Conservation (phyloP, 1,140 invertebrate genomes). For the Drosophila nikananu region DNA sequence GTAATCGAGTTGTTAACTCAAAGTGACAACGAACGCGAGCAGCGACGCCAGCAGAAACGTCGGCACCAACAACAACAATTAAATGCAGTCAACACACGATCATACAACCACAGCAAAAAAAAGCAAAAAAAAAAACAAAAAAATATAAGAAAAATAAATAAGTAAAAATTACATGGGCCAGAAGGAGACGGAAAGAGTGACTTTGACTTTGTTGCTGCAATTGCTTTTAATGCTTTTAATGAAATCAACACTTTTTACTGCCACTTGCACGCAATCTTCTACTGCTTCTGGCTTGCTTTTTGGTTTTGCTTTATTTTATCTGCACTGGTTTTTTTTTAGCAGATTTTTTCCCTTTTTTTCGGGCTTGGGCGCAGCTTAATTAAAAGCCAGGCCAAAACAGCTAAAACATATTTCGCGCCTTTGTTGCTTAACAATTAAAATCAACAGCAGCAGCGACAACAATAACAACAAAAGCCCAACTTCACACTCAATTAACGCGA, state of each 20-base stretch:
- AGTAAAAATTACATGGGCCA: conserved; percentile 10
- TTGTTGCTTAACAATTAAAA: conserved; percentile 83
- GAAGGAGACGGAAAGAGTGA: conserved; percentile 36
- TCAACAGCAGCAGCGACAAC: conserved; percentile 53
- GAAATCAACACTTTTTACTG: conserved; percentile 79
- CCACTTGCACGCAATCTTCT: conserved; percentile 68
- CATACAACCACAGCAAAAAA: conserved; percentile 14
- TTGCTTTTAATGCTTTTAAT: conserved; percentile 75
- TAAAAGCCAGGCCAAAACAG: conserved; percentile 74
- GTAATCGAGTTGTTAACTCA: conserved; percentile 83
- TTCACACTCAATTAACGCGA: conserved; percentile 82
- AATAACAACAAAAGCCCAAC: conserved; percentile 74
- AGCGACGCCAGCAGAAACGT: conserved; percentile 34
- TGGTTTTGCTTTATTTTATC: conserved; percentile 32
- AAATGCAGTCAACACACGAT: conserved; percentile 81
- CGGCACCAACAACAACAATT: conserved; percentile 59
- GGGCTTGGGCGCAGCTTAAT: conserved; percentile 60
- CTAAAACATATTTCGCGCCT: conserved; percentile 82
- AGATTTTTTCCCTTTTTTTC: conserved; percentile 17
- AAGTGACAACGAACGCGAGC: conserved; percentile 75
- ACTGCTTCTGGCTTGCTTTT: conserved; percentile 20
- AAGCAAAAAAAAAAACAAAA: conserved; percentile 7
- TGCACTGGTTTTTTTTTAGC: conserved; percentile 31
- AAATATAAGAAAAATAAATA: conserved; percentile 4
- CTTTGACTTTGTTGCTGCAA: conserved; percentile 57